Conservation (phyloP, 2,888 invertebrate genomes). For the Plagiodera versicolora region DNA sequence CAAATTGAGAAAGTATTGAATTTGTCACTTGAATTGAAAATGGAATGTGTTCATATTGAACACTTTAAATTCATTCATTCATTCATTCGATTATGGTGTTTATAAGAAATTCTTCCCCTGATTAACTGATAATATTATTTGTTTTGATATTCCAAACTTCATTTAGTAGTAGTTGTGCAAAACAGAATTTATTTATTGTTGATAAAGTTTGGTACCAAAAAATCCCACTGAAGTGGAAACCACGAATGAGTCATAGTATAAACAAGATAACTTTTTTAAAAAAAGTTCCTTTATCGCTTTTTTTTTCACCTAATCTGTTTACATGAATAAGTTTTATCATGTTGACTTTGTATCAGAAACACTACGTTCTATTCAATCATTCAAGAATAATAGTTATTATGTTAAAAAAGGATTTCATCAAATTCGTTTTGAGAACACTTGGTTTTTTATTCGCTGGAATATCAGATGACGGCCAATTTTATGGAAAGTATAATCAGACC, state of each 20-base stretch:
- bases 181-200: neutral
- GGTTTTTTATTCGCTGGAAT: too few relatives aligned
- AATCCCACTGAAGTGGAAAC: conserved; percentile 1
- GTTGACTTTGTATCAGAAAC: neutral
- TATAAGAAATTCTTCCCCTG: too few relatives aligned
- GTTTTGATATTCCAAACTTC: neutral
- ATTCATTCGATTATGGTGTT: too few relatives aligned
- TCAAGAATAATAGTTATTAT: neutral
- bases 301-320: conserved; percentile 9
- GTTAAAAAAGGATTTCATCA: too few relatives aligned
- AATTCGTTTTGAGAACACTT: too few relatives aligned
- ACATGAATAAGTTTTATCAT: neutral
- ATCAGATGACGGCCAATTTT: too few relatives aligned
- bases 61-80: too few relatives aligned
- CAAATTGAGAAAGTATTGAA: too few relatives aligned
- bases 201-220: neutral
- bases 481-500: too few relatives aligned
- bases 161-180: neutral
- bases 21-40: too few relatives aligned
- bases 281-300: conserved; percentile 5
- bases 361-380: neutral
- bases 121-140: neutral
- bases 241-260: conserved; percentile 5
- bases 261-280: conserved; percentile 13
- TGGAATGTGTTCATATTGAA: too few relatives aligned